Evolutionary conservation across 2,888 invertebrate genomes (phyloP), one percentile per base, ranked within the genome.

Genomic region (Apamea anceps): DNA sequence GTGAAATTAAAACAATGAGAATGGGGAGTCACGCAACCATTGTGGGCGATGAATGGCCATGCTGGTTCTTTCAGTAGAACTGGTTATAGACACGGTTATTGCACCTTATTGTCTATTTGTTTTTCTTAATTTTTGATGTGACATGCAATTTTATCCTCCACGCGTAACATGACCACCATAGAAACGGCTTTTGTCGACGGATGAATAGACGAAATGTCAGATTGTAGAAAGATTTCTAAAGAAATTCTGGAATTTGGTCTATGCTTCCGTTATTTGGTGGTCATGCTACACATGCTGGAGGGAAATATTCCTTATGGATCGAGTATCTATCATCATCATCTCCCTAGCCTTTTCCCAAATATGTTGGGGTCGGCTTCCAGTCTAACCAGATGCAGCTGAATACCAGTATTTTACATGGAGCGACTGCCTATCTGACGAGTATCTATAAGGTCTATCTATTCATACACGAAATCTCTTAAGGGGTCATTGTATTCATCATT

Each of bases 1-100:
- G 94, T 93, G 94, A 95, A 95, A 95, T 96, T 96, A 96, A 96
- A 96, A 96, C 96, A 96, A 96, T 96, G 95, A 92, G 90, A 91
- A 72, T 82, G 73, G 91, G 91, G 88, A 88, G 88, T 90, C 91
- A 91, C 91, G 93, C 91, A 91, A 91, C 91, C 91, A 91, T 91
- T 91, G 91, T 90, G 89, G 82, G 83, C 87, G 82, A 90, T 90
- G 92, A 94, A 94, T 91, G 90, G 92, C 91, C 90, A 89, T 87
- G 77, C 89, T 83, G 85, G 83, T 87, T 86, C 84, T 88, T 90
- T 89, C 81, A 82, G 77, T 77, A 81, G 76, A 78, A 79, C 85
- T 85, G 83, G 84, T 87, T 87, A 88, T 84, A 86, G 85, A 83
- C 82, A 86, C 75, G 82, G 78, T 82, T 87, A 87, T 85, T 89